These are phyloP conservation scores for Atta cephalotes DNA, from an alignment of 1,140 invertebrate genomes.

Conservation along the genomic window DNA sequence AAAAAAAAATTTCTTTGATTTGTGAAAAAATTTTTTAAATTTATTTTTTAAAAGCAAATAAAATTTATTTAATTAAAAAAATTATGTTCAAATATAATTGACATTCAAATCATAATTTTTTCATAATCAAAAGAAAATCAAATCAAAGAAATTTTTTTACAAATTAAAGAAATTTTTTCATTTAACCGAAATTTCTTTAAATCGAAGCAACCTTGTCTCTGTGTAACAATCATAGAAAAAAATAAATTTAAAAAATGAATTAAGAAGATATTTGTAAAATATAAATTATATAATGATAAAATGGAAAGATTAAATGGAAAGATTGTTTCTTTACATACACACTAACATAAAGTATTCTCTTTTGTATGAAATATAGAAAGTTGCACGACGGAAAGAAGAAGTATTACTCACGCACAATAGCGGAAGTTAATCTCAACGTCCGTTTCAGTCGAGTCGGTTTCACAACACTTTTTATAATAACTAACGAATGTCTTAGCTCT, in stretches of 20 bases:
- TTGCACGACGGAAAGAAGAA: neutral
- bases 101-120: too few species aligned
- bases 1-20: too few species aligned
- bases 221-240: neutral
- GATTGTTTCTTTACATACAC: neutral
- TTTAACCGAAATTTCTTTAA: too few species aligned
- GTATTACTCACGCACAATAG: neutral
- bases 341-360: slow-evolving; percentile 16
- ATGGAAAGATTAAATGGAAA: neutral
- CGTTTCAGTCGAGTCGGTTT: neutral
- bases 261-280: neutral
- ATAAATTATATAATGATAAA: neutral
- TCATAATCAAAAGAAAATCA: too few species aligned
- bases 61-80: too few species aligned
- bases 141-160: too few species aligned
- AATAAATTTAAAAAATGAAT: neutral
- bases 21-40: too few species aligned
- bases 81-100: too few species aligned
- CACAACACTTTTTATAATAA: slow-evolving; percentile 20
- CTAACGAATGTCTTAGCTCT: slow-evolving; percentile 42
- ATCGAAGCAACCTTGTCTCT: too few species aligned
- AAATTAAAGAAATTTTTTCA: too few species aligned
- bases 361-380: slow-evolving; percentile 31
- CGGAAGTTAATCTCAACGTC: slow-evolving; percentile 6
- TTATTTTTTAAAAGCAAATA: too few species aligned